Conservation (phyloP, 2,888 invertebrate genomes). For the Allophyes oxyacanthae region DNA sequence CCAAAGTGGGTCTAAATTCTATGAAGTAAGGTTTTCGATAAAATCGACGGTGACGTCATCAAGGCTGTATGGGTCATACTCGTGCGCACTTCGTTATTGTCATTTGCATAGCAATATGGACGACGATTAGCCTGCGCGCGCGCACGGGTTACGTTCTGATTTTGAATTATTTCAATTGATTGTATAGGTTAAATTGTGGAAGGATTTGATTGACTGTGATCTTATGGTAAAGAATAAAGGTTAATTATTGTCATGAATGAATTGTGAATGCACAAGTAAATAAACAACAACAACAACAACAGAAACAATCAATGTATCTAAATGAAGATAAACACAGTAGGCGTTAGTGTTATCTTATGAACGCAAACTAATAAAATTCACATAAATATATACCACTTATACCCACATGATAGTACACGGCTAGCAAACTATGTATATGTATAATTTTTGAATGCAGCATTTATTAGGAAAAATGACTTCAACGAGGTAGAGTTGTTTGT, state of each 20-base stretch:
- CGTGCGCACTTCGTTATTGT: constrained; percentile 67
- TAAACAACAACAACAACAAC: no score
- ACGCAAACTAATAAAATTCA: constrained; percentile 29
- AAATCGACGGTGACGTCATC: constrained; percentile 71
- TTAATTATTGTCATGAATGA: no score
- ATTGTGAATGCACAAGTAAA: no score
- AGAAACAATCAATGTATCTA: constrained; percentile 5
- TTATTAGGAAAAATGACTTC: neutral
- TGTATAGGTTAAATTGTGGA: neutral
- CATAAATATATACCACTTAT: constrained; percentile 25
- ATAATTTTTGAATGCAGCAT: constrained; percentile 1
- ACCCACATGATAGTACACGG: neutral
- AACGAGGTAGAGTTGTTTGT: no score
- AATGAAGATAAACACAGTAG: constrained; percentile 3
- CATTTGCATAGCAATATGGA: constrained; percentile 72
- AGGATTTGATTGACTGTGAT: neutral
- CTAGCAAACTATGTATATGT: no score
- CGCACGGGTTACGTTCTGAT: constrained; percentile 22
- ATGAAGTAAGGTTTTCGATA: constrained; percentile 60
- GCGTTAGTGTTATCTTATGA: constrained; percentile 26
- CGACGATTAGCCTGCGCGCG: constrained; percentile 40
- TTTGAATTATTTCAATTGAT: constrained; percentile 16
- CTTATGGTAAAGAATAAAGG: no score
- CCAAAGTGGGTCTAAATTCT: constrained; percentile 29
- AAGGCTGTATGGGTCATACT: constrained; percentile 70